Percentiles rank a stretch among this genome's conserved stretches.
These are phyloP conservation scores for Nesidiocoris tenuis DNA, from an alignment of 2,888 invertebrate species.

Conservation along the genomic window DNA sequence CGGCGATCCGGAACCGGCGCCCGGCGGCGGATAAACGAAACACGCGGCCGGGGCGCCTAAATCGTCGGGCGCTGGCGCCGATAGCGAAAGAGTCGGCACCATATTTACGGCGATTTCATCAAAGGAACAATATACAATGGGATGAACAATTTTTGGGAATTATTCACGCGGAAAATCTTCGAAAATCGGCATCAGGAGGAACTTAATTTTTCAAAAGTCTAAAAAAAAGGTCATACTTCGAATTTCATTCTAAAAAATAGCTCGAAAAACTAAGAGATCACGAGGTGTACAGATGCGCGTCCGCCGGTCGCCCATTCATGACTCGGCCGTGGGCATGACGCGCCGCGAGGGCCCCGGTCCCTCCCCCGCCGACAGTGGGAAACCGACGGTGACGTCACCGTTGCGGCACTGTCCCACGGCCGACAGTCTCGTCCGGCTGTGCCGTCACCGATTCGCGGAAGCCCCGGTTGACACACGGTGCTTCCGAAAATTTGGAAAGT, in stretches of 20 bases:
- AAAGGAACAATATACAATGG: too few relatives aligned
- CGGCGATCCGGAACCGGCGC: neutral
- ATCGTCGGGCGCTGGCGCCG: neutral
- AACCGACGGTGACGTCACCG: slow-evolving; percentile 26
- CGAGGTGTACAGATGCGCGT: neutral
- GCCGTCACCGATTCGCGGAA: slow-evolving; percentile 35
- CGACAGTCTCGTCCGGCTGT: neutral
- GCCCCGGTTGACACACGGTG: too few relatives aligned
- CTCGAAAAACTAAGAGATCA: too few relatives aligned
- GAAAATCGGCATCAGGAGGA: too few relatives aligned
- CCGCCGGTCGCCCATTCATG: slow-evolving; percentile 32
- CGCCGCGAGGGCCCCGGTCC: neutral
- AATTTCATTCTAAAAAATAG: too few relatives aligned
- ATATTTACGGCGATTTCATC: slow-evolving; percentile 24
- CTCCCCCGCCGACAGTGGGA: neutral
- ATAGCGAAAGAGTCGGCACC: neutral
- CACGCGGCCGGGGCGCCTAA: neutral
- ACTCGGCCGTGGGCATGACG: slow-evolving; percentile 7
- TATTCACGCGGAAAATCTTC: too few relatives aligned
- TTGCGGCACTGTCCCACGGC: slow-evolving; percentile 8
- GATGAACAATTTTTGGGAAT: too few relatives aligned
- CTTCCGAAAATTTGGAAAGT: too few relatives aligned
- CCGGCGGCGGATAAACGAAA: neutral
- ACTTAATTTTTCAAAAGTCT: too few relatives aligned
- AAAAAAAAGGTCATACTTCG: too few relatives aligned